A percentile compares a stretch with the other conserved stretches of the same genome.
phyloP scores from a whole-genome alignment of 2,113 vertebrate genomes.

The Jaculus jaculus region DNA sequence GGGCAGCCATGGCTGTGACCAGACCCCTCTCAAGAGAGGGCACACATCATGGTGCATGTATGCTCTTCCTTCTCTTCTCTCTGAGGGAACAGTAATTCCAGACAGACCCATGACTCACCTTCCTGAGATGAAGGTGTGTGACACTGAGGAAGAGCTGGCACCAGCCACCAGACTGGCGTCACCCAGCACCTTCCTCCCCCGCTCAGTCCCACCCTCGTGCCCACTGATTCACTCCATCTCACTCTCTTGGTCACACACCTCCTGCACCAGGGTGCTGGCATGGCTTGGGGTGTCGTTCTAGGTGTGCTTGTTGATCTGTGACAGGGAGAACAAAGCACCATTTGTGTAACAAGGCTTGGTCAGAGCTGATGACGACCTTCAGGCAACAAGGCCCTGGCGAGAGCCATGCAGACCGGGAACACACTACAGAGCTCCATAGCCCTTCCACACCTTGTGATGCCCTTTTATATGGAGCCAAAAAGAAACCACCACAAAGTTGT shows the following conservation, averaged over 20 bases:
- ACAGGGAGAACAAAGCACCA: background rate
- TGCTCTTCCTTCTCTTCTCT: too few relatives aligned
- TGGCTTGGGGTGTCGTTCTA: too few relatives aligned
- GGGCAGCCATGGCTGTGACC: background rate
- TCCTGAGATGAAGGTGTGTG: background rate
- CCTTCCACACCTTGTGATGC: too few relatives aligned
- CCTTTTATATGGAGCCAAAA: background rate
- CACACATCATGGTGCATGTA: too few relatives aligned
- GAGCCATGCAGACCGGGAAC: background rate
- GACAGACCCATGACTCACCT: conserved; percentile 33
- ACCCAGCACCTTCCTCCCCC: background rate
- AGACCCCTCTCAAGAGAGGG: too few relatives aligned
- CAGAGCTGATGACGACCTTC: background rate
- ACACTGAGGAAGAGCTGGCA: background rate
- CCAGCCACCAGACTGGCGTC: background rate
- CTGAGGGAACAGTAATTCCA: background rate
- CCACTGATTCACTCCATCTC: background rate
- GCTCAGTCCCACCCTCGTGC: background rate
- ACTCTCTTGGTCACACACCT: too few relatives aligned
- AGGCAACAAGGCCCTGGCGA: background rate
- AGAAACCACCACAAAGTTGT: background rate
- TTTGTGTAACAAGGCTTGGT: background rate
- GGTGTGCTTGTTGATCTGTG: background rate
- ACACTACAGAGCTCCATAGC: background rate
- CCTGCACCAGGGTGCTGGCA: background rate